Conservation (phyloP, 1,140 invertebrate genomes). For the Ceratina calcarata region DNA sequence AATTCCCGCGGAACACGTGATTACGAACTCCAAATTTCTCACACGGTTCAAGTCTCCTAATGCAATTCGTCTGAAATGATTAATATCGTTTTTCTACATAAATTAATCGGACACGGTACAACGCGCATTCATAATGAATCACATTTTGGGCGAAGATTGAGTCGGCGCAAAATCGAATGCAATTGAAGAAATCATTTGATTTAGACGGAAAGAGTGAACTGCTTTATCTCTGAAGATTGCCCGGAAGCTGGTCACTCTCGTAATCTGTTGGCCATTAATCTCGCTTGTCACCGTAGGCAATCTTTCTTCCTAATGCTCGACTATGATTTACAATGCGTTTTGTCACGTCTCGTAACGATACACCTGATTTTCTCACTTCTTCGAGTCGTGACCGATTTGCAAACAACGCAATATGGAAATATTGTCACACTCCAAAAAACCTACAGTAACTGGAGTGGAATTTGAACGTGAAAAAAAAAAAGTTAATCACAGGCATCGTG, state of each 20-base stretch:
- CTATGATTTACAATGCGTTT: background rate
- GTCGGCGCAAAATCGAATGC: no score
- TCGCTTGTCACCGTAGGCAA: background rate
- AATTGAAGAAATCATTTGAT: background rate
- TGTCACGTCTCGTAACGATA: background rate
- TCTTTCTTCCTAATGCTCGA: background rate
- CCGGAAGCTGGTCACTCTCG: background rate
- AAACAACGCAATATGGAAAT: background rate
- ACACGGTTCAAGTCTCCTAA: no score
- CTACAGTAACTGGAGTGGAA: background rate
- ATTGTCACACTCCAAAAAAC: background rate
- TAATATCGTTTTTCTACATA: no score
- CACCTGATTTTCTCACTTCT: background rate
- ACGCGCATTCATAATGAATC: no score
- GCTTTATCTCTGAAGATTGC: background rate
- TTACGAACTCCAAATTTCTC: no score
- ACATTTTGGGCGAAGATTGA: no score
- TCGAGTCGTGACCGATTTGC: background rate
- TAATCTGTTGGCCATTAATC: background rate
- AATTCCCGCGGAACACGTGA: no score
- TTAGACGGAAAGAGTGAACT: background rate
- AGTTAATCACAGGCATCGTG: slow-evolving; percentile 20
- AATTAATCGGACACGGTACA: no score
- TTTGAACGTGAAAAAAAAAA: slow-evolving; percentile 4
- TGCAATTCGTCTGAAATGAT: no score